phyloP scores from a whole-genome alignment of 2,797 vertebrate species.

The Lagothrix lagotricha region DNA sequence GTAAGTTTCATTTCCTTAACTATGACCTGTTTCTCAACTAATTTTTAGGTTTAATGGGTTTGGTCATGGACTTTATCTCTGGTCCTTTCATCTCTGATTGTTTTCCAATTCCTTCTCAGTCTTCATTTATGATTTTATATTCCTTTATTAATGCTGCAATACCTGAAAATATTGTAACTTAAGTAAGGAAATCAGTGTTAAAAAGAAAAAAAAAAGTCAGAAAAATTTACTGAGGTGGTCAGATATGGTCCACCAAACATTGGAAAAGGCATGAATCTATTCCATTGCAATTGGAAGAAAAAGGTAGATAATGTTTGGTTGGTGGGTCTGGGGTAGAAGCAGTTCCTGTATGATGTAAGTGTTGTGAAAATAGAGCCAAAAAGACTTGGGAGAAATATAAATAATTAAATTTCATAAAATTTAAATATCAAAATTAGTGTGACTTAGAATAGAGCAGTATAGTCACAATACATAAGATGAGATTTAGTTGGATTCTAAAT shows the following conservation, averaged over 20 bases:
- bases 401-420: neutral
- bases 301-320: neutral
- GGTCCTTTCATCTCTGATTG: neutral
- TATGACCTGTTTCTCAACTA: neutral
- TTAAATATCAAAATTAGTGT: neutral
- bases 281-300: neutral
- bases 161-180: neutral
- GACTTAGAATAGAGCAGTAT: neutral
- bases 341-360: neutral
- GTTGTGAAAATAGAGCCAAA: neutral
- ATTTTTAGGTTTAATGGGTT: neutral
- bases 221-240: neutral
- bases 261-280: neutral
- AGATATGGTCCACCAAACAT: neutral
- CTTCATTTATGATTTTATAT: neutral
- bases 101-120: neutral
- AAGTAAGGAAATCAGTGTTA: neutral
- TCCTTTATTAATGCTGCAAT: neutral
- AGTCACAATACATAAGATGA: neutral
- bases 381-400: neutral
- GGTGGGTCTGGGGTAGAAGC: neutral
- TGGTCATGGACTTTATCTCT: too few species aligned
- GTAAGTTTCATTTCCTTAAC: neutral
- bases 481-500: neutral
- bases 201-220: neutral